A percentile compares a stretch with the other conserved stretches of the same genome.
phyloP scores from a whole-genome alignment of 2,113 vertebrate species.

The Bettongia penicillata region DNA sequence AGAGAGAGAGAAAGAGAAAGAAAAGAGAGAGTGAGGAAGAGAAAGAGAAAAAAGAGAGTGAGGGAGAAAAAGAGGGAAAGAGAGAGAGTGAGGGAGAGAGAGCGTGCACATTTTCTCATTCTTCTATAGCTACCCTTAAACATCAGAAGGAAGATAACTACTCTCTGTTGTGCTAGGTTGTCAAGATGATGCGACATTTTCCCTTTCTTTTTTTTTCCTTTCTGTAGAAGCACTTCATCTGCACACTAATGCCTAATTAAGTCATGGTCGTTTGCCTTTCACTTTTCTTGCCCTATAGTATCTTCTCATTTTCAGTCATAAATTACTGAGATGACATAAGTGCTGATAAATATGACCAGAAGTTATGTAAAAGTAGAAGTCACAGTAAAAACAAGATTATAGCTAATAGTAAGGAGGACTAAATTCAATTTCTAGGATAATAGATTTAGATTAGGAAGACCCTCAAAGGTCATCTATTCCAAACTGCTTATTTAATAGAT shows the following conservation, averaged over 20 bases:
- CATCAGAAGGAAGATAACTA: background rate
- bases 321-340: conserved; percentile 34
- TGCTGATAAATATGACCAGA: background rate
- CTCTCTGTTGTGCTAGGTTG: conserved; percentile 12
- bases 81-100: too few relatives aligned
- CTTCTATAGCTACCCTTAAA: conserved; percentile 1
- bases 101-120: background rate
- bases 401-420: background rate
- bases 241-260: conserved; percentile 41
- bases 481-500: background rate
- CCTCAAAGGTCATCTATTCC: background rate
- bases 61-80: too few relatives aligned
- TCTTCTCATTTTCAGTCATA: conserved; percentile 50
- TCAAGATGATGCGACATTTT: conserved; percentile 22
- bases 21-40: too few relatives aligned
- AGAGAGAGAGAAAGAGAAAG: background rate
- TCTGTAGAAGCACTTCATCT: conserved; percentile 10
- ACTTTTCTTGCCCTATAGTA: background rate
- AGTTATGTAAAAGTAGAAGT: background rate
- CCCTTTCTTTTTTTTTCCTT: background rate
- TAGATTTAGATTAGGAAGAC: background rate
- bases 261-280: conserved; percentile 15
- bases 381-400: background rate
- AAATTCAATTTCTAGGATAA: background rate
- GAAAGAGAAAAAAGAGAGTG: background rate